Evolutionary conservation across 2,888 invertebrate species (phyloP), one percentile per base, ranked within the genome.

Genomic region (Eristalis pertinax): DNA sequence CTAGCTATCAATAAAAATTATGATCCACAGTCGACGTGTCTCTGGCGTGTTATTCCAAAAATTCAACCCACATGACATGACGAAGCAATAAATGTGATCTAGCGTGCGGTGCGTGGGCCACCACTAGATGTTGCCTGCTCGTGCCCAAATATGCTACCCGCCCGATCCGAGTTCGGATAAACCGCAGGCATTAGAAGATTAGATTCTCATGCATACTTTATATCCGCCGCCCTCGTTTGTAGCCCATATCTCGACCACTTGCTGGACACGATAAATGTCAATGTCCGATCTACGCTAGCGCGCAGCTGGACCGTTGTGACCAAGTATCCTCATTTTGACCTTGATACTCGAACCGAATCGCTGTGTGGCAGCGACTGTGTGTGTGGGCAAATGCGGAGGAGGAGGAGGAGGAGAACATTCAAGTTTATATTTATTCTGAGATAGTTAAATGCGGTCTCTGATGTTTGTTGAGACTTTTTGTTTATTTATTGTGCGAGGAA

Each of bases 321-420:
- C 58, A 60, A 77, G 68, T 72, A 65, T 62, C 62, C 76, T 50
- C 77, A 77, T 65, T 60, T 74, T 85, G 85, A 77, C 85, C 85
- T 85, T 85, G 60, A 77, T 82, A 62, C 19, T 35, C 43, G 70
- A 35, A 65, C 0, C 32, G 29, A 69, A 43, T 79, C 78, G 74
- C n/a, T n/a, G n/a, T n/a, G n/a, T n/a, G n/a, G n/a, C 67, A 29
- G 32, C 43, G 41, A n/a, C n/a, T 77, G 76, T 41, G 69, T 19
- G 65, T 75, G 62, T 8, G 24, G n/a, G 41, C 15, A 4, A 5
- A 24, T 13, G 60, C 60, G 65, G 26, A 29, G 58, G 65, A 67
- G n/a, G 35, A 38, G 4, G 38, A 32, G 32, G 29, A 56, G 19
- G 65, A 62, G 73, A 73, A 8, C 24, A 13, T 38, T 65, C 38